Evolutionary conservation across 2,797 vertebrate genomes (phyloP), one percentile per base, ranked within the genome.

Genomic region (Dromococcyx pavoninus): DNA sequence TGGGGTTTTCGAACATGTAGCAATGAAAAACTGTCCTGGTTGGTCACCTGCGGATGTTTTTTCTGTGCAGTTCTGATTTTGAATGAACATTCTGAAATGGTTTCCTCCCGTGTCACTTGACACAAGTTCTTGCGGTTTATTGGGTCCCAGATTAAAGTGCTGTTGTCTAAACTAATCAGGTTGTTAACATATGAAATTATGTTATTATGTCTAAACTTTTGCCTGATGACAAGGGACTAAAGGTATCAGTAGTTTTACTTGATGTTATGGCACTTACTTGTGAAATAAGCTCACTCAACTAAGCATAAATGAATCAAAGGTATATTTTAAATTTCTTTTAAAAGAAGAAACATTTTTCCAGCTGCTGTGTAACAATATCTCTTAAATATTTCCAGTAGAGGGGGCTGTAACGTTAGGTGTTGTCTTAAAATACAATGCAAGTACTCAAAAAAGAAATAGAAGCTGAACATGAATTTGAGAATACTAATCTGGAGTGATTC

Each of bases 331-430:
- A 2, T 43, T 41, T 32, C 12, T 43, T n/a, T 44, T 35, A 77
- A 56, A 35, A 13, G 16, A 58, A 64, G 10, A 5, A 10, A 56
- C 3, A 51, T 56, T 82, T 61, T 57, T 28, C 7, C 3, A 0
- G 9, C 14, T 64, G 0, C 33, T 82, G 23, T 69, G 18, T 85
- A 86, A 77, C 4, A 27, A 1, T n/a, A 17, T 19, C 7, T 74
- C 25, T 21, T 58, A 41, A 58, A 1, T 51, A 28, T 51, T 93
- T 88, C 88, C 97, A 89, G 89, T 58, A 96, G 95, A 93, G 94
- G 93, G 93, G 19, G 93, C 86, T 91, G 53, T 73, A 43, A 60
- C 56, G 61, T 57, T 79, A 70, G 71, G 17, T 39, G 13, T 80
- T 65, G 32, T 25, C 21, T 37, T 69, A 48, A 9, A 66, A 50